phyloP scores from a whole-genome alignment of 2,888 invertebrate genomes.

The Clivina fossor region DNA sequence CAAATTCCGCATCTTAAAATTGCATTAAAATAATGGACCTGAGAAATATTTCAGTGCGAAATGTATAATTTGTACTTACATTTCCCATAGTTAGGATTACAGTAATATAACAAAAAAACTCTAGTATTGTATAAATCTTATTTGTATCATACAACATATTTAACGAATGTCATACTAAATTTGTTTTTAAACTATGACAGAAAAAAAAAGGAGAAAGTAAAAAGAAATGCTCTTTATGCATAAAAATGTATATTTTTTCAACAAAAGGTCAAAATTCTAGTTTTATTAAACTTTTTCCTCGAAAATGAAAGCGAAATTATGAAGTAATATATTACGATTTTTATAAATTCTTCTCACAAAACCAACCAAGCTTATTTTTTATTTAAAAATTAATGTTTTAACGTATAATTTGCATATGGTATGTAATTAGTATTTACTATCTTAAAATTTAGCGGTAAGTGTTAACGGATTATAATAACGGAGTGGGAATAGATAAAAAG shows the following conservation, averaged over 20 bases:
- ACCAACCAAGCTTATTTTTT: no score
- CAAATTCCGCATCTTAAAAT: no score
- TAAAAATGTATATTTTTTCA: constrained; percentile 13
- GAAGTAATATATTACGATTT: constrained; percentile 14
- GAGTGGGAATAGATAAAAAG: background rate
- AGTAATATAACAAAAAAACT: no score
- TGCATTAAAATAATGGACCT: no score
- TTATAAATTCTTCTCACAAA: background rate
- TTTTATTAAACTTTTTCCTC: constrained; percentile 19
- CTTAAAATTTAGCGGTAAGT: background rate
- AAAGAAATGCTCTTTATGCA: constrained; percentile 18
- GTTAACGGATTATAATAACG: background rate
- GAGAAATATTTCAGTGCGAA: no score
- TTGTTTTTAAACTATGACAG: constrained; percentile 23
- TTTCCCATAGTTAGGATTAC: no score
- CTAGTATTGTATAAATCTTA: no score
- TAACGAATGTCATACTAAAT: constrained; percentile 21
- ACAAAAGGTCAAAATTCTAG: constrained; percentile 21
- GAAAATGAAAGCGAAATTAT: constrained; percentile 16
- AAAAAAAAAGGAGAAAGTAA: constrained; percentile 17
- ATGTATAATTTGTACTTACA: no score
- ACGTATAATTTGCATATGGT: background rate
- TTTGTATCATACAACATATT: no score
- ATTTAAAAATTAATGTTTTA: no score
- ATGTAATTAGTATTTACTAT: background rate